Evolutionary conservation across 2,113 vertebrate genomes (phyloP).

Genomic region (Coregonus clupeaformis): DNA sequence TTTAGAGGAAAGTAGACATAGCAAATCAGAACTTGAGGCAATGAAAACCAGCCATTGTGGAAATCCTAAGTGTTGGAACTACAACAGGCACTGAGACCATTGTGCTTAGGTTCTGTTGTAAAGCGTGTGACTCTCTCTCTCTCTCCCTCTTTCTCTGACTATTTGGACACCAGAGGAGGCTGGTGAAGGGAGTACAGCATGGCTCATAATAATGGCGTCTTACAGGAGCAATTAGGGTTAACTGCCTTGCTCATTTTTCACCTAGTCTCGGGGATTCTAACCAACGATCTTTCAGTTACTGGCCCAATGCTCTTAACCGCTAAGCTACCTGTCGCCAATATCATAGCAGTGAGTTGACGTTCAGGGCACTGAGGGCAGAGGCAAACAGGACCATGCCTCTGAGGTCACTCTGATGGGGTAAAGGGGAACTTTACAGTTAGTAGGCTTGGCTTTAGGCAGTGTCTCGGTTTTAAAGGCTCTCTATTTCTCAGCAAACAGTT

Average conservation of each 20-base stretch:
- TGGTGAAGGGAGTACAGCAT: no score
- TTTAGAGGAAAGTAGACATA: constrained; percentile 63
- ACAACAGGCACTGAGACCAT: no score
- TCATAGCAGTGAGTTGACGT: not conserved
- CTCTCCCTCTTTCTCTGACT: not conserved
- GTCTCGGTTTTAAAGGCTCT: constrained; percentile 7
- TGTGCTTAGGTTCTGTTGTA: no score
- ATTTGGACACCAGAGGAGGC: no score
- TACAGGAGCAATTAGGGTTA: no score
- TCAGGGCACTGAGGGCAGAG: not conserved
- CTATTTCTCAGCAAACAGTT: constrained; percentile 43
- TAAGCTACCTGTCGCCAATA: not conserved
- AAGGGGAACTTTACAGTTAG: not conserved
- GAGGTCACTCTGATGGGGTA: not conserved
- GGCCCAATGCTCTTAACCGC: no score
- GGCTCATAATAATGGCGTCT: not conserved
- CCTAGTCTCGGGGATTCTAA: no score
- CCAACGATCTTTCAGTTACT: constrained; percentile 13
- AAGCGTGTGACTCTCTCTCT: no score
- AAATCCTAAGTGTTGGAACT: not conserved
- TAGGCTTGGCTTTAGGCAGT: not conserved
- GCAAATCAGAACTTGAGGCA: not conserved
- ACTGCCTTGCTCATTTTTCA: no score
- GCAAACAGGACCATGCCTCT: not conserved
- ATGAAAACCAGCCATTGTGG: not conserved